These are phyloP conservation scores for Carposina sasakii DNA, from an alignment of 1,140 invertebrate species.

Conservation along the genomic window DNA sequence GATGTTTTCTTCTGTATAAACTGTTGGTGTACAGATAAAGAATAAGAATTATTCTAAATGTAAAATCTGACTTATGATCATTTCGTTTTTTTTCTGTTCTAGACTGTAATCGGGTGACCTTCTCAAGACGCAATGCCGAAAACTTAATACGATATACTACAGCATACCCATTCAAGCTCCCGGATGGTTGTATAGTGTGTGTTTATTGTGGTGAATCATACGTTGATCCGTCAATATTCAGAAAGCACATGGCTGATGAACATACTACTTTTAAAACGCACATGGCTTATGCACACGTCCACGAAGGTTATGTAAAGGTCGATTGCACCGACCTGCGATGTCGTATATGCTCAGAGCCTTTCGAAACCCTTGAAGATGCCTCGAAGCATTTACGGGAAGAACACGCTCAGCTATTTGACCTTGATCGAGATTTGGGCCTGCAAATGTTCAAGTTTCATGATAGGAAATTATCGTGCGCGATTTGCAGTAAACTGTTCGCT, in stretches of 20 bases:
- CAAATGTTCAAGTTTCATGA: conserved; percentile 30
- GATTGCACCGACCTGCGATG: conserved; percentile 34
- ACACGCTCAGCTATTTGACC: conserved; percentile 23
- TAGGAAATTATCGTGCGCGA: conserved; percentile 27
- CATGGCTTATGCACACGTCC: conserved; percentile 32
- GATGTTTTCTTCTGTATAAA: too few relatives aligned
- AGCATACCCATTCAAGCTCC: conserved; percentile 20
- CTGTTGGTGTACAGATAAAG: too few relatives aligned
- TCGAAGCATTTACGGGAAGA: conserved; percentile 21
- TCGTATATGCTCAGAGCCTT: conserved; percentile 22
- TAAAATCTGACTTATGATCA: too few relatives aligned
- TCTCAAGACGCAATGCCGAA: conserved; percentile 14
- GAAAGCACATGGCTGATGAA: conserved; percentile 15
- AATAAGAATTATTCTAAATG: too few relatives aligned
- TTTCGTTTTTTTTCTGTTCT: conserved; percentile 61
- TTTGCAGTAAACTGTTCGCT: conserved; percentile 24
- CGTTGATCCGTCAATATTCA: conserved; percentile 12
- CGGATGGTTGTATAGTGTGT: conserved; percentile 14
- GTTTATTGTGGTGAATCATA: conserved; percentile 13
- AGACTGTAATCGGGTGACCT: conserved; percentile 31
- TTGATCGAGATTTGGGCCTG: conserved; percentile 24
- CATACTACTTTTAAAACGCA: conserved; percentile 16
- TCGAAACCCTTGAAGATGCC: conserved; percentile 21
- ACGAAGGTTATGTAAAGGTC: conserved; percentile 34
- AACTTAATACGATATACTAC: conserved; percentile 17